phyloP scores from a whole-genome alignment of 2,113 vertebrate species.

The Cyprinodon tularosa region DNA sequence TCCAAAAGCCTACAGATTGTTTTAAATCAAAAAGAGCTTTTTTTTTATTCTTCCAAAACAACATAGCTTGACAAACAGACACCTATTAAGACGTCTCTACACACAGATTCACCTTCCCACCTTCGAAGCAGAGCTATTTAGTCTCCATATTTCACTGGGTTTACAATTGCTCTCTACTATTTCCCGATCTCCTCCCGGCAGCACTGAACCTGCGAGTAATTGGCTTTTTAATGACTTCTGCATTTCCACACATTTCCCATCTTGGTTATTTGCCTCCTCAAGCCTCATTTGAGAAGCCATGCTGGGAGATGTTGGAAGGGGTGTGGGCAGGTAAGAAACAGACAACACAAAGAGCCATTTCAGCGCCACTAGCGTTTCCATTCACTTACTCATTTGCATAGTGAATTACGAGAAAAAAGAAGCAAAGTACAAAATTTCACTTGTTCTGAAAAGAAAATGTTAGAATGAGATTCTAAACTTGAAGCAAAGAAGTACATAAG shows the following conservation, averaged over 20 bases:
- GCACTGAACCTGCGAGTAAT: slow-evolving; percentile 78
- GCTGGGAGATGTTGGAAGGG: slow-evolving; percentile 13
- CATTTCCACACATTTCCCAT: slow-evolving; percentile 68
- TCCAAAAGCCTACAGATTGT: too few species aligned
- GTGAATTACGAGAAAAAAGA: neutral
- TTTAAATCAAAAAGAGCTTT: neutral
- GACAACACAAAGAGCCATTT: neutral
- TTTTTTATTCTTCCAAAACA: neutral
- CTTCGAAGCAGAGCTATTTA: slow-evolving; percentile 69
- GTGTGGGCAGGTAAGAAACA: slow-evolving; percentile 26
- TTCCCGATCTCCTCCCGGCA: slow-evolving; percentile 79
- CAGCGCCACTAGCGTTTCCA: slow-evolving; percentile 9
- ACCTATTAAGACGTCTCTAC: neutral
- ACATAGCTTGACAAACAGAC: neutral
- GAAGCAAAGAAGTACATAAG: slow-evolving; percentile 1
- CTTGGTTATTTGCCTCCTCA: slow-evolving; percentile 59
- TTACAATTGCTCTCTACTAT: slow-evolving; percentile 79
- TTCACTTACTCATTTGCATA: neutral
- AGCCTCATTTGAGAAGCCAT: slow-evolving; percentile 59
- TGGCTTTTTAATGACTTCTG: slow-evolving; percentile 90
- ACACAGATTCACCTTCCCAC: neutral
- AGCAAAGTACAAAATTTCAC: slow-evolving; percentile 1
- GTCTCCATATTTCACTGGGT: slow-evolving; percentile 81
- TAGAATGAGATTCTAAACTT: slow-evolving; percentile 10
- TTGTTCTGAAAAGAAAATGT: neutral